A percentile compares a stretch with the other conserved stretches of the same genome.
phyloP scores from a whole-genome alignment of 2,113 vertebrate genomes.

The Neolamprologus variostigma region DNA sequence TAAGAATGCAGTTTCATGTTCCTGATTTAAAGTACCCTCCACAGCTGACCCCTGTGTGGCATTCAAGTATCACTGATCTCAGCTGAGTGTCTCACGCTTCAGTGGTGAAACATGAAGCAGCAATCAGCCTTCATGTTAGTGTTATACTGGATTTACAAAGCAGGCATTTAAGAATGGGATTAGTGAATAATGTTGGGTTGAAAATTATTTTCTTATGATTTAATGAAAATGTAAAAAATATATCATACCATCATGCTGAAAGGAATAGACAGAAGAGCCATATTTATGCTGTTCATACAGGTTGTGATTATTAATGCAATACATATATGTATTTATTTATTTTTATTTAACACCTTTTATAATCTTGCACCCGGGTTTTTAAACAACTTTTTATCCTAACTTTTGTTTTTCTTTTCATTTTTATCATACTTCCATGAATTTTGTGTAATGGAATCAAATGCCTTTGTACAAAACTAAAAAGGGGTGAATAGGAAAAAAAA shows the following conservation, averaged over 20 bases:
- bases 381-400: neutral
- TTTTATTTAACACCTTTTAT: neutral
- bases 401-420: neutral
- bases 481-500: rapidly evolving
- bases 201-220: neutral
- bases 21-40: constrained; percentile 1
- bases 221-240: neutral
- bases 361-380: neutral
- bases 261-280: neutral
- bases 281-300: neutral
- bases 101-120: neutral
- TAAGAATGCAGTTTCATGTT: constrained; percentile 14
- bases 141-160: neutral
- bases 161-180: neutral
- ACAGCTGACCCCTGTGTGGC: neutral
- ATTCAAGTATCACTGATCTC: constrained; percentile 27
- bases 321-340: neutral
- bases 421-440: neutral
- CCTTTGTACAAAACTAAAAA: neutral
- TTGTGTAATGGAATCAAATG: neutral
- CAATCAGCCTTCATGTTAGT: neutral
- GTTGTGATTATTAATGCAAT: neutral
- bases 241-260: neutral
- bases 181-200: neutral
- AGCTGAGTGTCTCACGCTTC: neutral